A percentile compares a stretch with the other conserved stretches of the same genome.
These are phyloP conservation scores for Escarpia spicata DNA, from an alignment of 2,888 invertebrate species.

Conservation along the genomic window DNA sequence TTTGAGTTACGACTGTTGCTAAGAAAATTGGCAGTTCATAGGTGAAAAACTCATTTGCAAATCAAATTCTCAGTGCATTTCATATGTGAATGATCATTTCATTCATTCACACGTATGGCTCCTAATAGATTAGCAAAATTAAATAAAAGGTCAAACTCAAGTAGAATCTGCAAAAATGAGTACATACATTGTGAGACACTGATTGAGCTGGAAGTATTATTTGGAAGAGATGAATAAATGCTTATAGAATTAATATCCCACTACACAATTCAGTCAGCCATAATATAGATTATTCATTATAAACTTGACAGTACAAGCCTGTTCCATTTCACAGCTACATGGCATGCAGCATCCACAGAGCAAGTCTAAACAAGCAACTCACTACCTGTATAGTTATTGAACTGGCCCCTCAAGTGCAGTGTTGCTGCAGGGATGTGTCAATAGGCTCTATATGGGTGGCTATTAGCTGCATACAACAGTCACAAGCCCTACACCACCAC, in stretches of 20 bases:
- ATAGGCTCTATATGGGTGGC: neutral
- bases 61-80: neutral
- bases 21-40: neutral
- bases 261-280: neutral
- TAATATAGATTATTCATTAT: neutral
- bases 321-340: neutral
- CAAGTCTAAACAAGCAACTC: conserved; percentile 9
- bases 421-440: neutral
- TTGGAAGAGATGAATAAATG: neutral
- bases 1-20: neutral
- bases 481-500: neutral
- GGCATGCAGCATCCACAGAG: neutral
- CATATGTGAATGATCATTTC: neutral
- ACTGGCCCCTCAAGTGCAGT: neutral
- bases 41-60: neutral
- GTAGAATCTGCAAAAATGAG: neutral
- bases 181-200: neutral
- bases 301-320: neutral
- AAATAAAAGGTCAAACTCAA: neutral
- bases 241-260: neutral
- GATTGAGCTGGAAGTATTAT: neutral
- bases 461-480: neutral
- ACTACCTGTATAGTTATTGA: neutral
- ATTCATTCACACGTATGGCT: neutral
- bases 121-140: neutral